These are phyloP conservation scores for Trichopria drosophilae DNA, from an alignment of 2,888 invertebrate genomes.

Conservation along the genomic window DNA sequence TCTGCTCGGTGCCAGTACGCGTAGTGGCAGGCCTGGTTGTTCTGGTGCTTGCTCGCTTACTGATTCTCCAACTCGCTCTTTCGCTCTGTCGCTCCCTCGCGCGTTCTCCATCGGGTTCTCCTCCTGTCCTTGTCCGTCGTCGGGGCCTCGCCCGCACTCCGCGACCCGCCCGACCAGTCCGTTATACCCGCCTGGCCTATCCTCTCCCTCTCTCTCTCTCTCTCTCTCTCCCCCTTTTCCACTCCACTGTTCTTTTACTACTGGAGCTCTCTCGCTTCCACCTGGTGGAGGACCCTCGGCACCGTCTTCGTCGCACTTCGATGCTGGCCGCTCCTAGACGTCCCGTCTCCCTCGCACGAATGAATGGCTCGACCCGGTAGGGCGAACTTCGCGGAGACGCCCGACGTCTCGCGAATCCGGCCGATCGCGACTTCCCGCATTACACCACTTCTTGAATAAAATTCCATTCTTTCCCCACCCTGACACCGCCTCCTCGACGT, in stretches of 20 bases:
- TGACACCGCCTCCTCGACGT: no score
- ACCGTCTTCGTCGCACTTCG: constrained; percentile 6
- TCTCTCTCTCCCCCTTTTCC: not conserved
- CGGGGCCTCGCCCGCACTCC: constrained; percentile 4
- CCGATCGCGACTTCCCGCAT: constrained; percentile 44
- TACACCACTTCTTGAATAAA: constrained; percentile 49
- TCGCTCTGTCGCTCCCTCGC: not conserved
- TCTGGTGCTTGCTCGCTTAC: constrained; percentile 4
- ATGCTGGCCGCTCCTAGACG: constrained; percentile 2
- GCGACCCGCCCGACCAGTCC: not conserved
- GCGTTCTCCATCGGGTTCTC: not conserved
- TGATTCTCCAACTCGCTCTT: not conserved
- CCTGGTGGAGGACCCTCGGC: not conserved
- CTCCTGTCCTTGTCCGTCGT: constrained; percentile 13
- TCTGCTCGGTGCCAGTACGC: not conserved
- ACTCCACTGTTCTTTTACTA: constrained; percentile 2
- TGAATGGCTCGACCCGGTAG: constrained; percentile 44
- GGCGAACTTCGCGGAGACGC: constrained; percentile 38
- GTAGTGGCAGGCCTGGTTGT: constrained; percentile 15
- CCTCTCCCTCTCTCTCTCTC: not conserved
- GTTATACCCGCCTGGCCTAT: not conserved
- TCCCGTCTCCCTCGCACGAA: constrained; percentile 39
- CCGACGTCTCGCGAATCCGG: constrained; percentile 40
- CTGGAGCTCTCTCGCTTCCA: constrained; percentile 11
- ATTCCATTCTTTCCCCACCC: constrained; percentile 45